A percentile compares a stretch with the other conserved stretches of the same genome.
Evolutionary conservation across 2,797 vertebrate species (phyloP).

Genomic region (Melanotaenia parkinsoni): DNA sequence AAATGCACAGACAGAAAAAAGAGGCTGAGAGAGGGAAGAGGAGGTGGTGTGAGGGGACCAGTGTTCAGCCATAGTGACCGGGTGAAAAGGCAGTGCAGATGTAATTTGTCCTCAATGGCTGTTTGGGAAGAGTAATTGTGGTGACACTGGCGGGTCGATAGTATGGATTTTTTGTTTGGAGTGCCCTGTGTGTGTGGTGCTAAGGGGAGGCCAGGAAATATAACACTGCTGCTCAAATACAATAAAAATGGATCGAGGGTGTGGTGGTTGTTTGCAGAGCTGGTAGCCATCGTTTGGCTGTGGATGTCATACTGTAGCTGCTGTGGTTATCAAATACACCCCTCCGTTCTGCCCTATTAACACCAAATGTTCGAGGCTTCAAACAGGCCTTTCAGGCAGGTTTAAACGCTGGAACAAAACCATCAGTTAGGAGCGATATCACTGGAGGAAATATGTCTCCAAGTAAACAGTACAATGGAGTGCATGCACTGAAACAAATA

Average conservation of each 20-base stretch:
- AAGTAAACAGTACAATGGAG: constrained; percentile 34
- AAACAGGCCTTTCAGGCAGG: constrained; percentile 76
- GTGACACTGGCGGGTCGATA: constrained; percentile 98
- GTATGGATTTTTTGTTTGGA: constrained; percentile 99
- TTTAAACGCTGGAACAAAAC: constrained; percentile 66
- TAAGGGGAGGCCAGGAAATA: constrained; percentile 98
- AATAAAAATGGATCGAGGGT: constrained; percentile 99
- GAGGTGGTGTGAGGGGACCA: constrained; percentile 80
- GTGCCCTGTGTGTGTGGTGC: constrained; percentile 99
- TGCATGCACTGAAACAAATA: constrained; percentile 10
- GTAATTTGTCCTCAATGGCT: constrained; percentile 99
- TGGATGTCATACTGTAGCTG: constrained; percentile 91
- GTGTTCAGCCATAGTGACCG: constrained; percentile 94
- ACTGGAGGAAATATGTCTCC: constrained; percentile 43
- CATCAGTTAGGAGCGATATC: constrained; percentile 61
- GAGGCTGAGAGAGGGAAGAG: constrained; percentile 65
- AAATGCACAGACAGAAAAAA: constrained; percentile 70
- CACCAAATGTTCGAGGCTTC: constrained; percentile 81
- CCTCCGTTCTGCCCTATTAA: constrained; percentile 81
- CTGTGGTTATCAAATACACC: constrained; percentile 90
- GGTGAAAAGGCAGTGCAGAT: constrained; percentile 99
- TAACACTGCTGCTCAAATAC: constrained; percentile 97
- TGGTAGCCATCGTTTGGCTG: constrained; percentile 91
- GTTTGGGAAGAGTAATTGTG: constrained; percentile 99
- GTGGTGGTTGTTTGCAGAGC: constrained; percentile 93